Evolutionary conservation across 2,113 vertebrate genomes (phyloP), one percentile per base, ranked within the genome.

Genomic region (Plotosus lineatus): DNA sequence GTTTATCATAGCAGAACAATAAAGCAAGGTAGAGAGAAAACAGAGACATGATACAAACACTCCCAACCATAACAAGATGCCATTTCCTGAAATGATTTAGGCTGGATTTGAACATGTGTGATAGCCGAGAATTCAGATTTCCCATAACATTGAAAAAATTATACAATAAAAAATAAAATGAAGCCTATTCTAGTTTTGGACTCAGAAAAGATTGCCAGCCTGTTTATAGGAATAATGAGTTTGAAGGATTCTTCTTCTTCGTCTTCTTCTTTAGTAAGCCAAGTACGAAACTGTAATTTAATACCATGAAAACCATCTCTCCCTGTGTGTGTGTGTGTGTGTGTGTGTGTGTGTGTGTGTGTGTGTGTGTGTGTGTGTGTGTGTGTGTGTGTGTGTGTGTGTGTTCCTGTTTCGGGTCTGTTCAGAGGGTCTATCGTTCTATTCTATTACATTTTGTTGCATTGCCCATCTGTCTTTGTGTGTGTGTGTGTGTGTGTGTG

Each of bases 261-360:
- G n/a, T n/a, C n/a, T n/a, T n/a, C 75, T 76, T 72, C 17, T 79
- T 51, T 63, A 51, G 89, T 83, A 86, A 89, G 89, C 89, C 90
- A 87, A 88, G 90, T 51, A 71, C 58, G 80, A 87, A 87, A 69
- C 83, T 86, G 92, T 91, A 93, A 93, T 90, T 87, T 74, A 91
- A 93, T 87, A 91, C 92, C 85, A 84, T 85, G 84, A 84, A 87
- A 90, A 83, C 86, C 87, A 90, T 90, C 90, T 89, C 91, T 85
- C 81, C 87, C 84, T 84, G 85, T 77, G 42, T 51, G 84, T 83
- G 86, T 88, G 88, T 73, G 33, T 80, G 61, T 80, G 55, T 82
- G n/a, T 87, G 83, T 84, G 85, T 77, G 42, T 51, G 84, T 83
- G 86, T 88, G 88, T 73, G 33, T 80, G 61, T 80, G 55, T 82